Percentiles rank a stretch among this genome's conserved stretches.
Conservation (phyloP, 2,113 vertebrate genomes). For the Oreotrochilus melanogaster region DNA sequence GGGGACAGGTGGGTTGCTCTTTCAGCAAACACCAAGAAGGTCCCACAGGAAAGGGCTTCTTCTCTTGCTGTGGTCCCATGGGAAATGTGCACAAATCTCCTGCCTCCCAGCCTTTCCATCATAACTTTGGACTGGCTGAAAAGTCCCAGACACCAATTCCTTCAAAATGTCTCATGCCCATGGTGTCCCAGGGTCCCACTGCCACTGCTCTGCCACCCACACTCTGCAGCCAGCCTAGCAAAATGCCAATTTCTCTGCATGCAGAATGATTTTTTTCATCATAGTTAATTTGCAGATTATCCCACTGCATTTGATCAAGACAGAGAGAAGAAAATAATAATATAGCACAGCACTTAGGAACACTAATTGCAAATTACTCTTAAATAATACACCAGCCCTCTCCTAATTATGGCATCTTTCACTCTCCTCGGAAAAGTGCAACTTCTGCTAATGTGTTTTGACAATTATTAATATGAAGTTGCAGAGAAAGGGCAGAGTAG, state of each 20-base stretch:
- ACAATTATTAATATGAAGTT: constrained; percentile 37
- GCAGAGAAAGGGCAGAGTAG: neutral
- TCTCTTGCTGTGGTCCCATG: neutral
- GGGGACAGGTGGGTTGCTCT: neutral
- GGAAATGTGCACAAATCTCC: neutral
- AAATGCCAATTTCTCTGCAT: neutral
- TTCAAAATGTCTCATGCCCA: neutral
- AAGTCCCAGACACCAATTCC: neutral
- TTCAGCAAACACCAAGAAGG: neutral
- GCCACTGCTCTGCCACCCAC: accelerated
- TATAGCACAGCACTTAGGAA: constrained; percentile 23
- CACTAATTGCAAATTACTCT: constrained; percentile 64
- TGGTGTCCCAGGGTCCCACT: neutral
- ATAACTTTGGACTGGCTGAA: neutral
- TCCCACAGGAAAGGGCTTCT: neutral
- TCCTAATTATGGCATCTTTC: constrained; percentile 50
- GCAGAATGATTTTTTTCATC: neutral
- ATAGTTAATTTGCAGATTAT: constrained; percentile 50
- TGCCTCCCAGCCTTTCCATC: neutral
- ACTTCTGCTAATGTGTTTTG: constrained; percentile 41
- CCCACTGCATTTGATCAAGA: constrained; percentile 47
- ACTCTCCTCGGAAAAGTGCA: constrained; percentile 1
- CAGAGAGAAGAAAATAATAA: constrained; percentile 21
- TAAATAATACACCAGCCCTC: constrained; percentile 41
- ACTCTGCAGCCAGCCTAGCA: neutral